Evolutionary conservation across 2,113 vertebrate species (phyloP).

Genomic region (Bucco capensis): DNA sequence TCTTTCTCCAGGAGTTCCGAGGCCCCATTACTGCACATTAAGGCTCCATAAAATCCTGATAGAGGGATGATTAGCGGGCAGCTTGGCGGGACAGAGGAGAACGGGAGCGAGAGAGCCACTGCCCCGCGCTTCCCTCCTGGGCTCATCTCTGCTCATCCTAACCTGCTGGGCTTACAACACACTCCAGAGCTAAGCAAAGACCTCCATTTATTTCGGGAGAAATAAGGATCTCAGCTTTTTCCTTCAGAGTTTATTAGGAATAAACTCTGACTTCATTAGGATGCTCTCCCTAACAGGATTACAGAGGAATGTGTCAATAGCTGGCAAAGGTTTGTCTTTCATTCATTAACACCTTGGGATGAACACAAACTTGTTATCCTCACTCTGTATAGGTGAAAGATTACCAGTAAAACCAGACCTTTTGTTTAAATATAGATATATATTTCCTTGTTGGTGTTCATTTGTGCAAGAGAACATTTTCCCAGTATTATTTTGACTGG

Average conservation of each 20-base stretch:
- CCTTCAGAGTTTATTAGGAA: slow-evolving; percentile 76
- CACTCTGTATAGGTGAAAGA: slow-evolving; percentile 79
- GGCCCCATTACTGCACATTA: slow-evolving; percentile 88
- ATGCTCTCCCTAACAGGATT: slow-evolving; percentile 80
- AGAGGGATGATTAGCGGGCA: slow-evolving; percentile 86
- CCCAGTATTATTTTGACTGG: slow-evolving; percentile 7
- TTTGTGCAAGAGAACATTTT: slow-evolving; percentile 64
- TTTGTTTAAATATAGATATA: neutral
- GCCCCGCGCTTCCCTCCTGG: too few species aligned
- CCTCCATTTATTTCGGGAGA: too few species aligned
- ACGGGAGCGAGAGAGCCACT: too few species aligned
- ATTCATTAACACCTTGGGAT: slow-evolving; percentile 90
- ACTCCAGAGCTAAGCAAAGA: too few species aligned
- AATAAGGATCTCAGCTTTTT: too few species aligned
- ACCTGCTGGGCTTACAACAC: too few species aligned
- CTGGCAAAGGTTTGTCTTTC: slow-evolving; percentile 82
- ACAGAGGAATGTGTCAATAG: slow-evolving; percentile 77
- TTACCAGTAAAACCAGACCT: slow-evolving; percentile 74
- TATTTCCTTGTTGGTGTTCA: slow-evolving; percentile 65
- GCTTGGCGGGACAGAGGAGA: slow-evolving; percentile 69
- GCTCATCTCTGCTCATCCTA: too few species aligned
- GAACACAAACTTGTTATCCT: slow-evolving; percentile 80
- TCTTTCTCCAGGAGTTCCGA: slow-evolving; percentile 77
- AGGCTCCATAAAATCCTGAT: slow-evolving; percentile 86
- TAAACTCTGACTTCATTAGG: slow-evolving; percentile 75